Conservation (phyloP, 2,888 invertebrate species). For the Lamellibrachia columna region DNA sequence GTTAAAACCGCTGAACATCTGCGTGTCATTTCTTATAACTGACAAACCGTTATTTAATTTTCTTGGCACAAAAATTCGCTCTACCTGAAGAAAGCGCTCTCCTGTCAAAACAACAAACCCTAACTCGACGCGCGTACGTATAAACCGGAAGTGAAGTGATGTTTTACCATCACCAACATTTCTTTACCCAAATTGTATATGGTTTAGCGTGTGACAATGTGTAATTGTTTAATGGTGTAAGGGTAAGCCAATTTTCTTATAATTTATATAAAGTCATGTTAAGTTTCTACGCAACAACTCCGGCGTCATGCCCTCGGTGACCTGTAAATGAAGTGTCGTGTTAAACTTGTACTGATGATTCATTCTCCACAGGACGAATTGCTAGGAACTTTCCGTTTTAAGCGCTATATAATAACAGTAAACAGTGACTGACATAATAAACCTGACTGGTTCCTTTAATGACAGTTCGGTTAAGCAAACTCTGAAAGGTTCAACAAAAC, state of each 20-base stretch:
- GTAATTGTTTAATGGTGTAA: neutral
- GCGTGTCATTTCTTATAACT: neutral
- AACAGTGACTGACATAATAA: neutral
- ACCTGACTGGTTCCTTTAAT: too few relatives aligned
- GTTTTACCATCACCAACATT: neutral
- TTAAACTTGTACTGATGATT: neutral
- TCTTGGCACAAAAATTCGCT: neutral
- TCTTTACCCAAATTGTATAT: neutral
- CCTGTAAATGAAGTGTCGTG: slow-evolving; percentile 12
- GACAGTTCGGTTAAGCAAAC: too few relatives aligned
- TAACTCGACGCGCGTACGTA: neutral
- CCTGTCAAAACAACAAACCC: neutral
- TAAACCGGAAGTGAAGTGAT: neutral
- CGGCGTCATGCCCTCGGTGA: neutral
- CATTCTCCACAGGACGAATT: neutral
- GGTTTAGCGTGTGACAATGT: neutral
- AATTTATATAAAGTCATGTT: neutral
- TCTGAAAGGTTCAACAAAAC: too few relatives aligned
- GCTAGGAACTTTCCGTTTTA: neutral
- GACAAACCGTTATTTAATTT: neutral
- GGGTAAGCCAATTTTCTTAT: neutral
- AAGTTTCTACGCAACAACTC: neutral
- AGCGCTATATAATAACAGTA: neutral
- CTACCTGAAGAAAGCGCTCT: neutral
- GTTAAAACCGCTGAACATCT: neutral